phyloP scores from a whole-genome alignment of 2,113 vertebrate genomes.

The Cichladusa arquata region DNA sequence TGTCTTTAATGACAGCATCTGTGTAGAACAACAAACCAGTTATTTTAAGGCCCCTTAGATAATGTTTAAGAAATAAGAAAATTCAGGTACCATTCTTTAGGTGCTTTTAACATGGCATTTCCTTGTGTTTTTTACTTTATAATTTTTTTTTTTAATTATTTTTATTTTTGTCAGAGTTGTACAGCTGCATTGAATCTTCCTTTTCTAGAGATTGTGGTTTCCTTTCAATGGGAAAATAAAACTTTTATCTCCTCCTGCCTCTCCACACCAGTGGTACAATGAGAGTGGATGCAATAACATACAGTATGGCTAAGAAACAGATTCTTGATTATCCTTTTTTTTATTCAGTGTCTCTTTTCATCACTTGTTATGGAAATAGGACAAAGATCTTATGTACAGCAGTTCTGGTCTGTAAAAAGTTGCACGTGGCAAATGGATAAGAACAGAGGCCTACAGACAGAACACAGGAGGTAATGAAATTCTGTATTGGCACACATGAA shows the following conservation, averaged over 20 bases:
- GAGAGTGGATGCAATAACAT: not conserved
- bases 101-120: not conserved
- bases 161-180: not conserved
- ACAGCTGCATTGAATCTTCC: not conserved
- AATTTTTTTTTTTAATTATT: too few species aligned
- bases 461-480: not conserved
- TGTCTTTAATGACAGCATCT: not conserved
- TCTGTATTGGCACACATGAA: not conserved
- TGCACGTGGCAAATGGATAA: fast-evolving
- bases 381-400: not conserved
- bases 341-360: not conserved
- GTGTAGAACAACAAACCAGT: not conserved
- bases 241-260: fast-evolving
- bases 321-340: not conserved
- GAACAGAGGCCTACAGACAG: not conserved
- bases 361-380: not conserved
- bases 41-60: not conserved
- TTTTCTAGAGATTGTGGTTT: not conserved
- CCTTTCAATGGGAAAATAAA: not conserved
- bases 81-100: not conserved
- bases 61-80: not conserved
- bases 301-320: not conserved
- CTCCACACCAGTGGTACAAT: not conserved
- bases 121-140: fast-evolving
- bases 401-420: not conserved